Percentiles rank a stretch among this genome's conserved stretches.
These are phyloP conservation scores for Delichon dasypus DNA, from an alignment of 2,797 vertebrate species.

Conservation along the genomic window DNA sequence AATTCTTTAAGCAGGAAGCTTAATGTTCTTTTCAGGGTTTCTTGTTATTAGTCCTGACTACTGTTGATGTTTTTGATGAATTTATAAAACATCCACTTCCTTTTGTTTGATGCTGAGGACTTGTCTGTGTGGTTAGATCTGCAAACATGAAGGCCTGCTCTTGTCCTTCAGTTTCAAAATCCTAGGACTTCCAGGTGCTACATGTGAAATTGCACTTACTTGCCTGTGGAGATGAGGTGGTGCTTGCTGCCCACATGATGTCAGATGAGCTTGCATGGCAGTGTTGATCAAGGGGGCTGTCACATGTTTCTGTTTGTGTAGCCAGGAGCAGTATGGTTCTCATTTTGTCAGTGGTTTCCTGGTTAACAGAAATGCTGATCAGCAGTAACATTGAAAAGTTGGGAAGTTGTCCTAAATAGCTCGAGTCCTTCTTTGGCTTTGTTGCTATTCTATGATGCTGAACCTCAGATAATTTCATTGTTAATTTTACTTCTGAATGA, in stretches of 20 bases:
- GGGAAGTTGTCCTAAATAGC: neutral
- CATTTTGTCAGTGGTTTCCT: neutral
- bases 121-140: neutral
- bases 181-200: neutral
- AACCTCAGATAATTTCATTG: neutral
- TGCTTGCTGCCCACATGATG: rapidly evolving
- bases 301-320: neutral
- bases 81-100: neutral
- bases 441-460: neutral
- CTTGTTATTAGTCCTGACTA: neutral
- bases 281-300: neutral
- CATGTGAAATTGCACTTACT: neutral
- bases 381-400: neutral
- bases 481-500: neutral
- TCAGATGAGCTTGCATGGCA: neutral
- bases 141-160: neutral
- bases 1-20: neutral
- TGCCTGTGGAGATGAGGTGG: neutral
- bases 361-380: neutral
- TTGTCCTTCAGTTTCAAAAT: neutral
- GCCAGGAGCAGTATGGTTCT: neutral
- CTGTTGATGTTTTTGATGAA: neutral
- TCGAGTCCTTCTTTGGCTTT: neutral
- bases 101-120: neutral
- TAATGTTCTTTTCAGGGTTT: neutral